Conservation (phyloP, 2,113 vertebrate species). For the Leucoraja erinaceus region DNA sequence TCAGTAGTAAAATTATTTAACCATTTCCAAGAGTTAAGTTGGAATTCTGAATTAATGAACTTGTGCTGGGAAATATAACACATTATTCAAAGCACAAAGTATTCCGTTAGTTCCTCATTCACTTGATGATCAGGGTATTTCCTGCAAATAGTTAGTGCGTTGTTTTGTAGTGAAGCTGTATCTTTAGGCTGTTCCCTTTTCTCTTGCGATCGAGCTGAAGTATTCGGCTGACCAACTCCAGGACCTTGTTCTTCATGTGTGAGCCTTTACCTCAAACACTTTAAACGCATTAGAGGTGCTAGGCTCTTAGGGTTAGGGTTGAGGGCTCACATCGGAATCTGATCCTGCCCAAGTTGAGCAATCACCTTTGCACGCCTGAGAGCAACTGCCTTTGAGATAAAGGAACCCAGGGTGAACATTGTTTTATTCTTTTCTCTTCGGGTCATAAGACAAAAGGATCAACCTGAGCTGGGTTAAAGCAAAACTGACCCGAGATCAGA, state of each 20-base stretch:
- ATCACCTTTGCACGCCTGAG: not conserved
- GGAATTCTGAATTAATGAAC: not conserved
- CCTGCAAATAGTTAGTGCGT: not conserved
- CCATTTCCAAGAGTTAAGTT: not conserved
- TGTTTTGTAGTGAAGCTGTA: not conserved
- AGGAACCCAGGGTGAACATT: too few relatives aligned
- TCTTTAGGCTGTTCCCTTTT: not conserved
- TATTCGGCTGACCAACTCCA: not conserved
- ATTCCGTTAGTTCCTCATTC: not conserved
- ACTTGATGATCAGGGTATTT: not conserved
- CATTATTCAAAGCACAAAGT: not conserved
- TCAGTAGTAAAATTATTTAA: conserved; percentile 29
- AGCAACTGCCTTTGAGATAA: not conserved
- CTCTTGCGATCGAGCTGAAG: not conserved
- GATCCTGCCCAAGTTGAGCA: not conserved
- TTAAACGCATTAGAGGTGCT: not conserved
- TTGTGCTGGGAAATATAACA: not conserved
- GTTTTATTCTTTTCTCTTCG: not conserved
- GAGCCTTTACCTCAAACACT: not conserved
- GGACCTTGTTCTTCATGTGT: not conserved
- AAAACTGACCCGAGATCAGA: not conserved
- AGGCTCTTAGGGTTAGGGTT: not conserved
- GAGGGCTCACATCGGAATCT: not conserved
- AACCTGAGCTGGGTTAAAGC: not conserved
- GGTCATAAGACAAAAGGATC: not conserved